Base-by-base conservation (phyloP, 2,888 invertebrate species). In the Parnassius apollo region DNA sequence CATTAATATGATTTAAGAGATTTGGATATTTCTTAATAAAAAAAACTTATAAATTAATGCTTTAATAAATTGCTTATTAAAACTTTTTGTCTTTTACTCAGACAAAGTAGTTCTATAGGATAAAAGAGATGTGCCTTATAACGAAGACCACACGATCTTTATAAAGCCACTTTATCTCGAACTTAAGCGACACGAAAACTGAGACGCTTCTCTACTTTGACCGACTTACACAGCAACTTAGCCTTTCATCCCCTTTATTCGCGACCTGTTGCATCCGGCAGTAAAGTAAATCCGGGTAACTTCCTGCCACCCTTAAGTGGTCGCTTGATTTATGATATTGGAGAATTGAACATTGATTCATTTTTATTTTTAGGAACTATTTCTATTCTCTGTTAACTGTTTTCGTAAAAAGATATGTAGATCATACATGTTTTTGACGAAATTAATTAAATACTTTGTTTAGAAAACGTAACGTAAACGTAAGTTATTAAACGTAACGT, bases 261-360 rank as follows among this genome's bases (percentile, higher is more conserved):
- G 57, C 75, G 85, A 91, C 91, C 86, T 91, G 91, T 91, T 91
- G 91, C 91, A 81, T 86, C 81, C 83, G 82, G 86, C 86, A 79
- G 83, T 89, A 86, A 90, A 89, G 81, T 86, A 83, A 89, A 90
- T 87, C 90, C 82, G 65, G 60, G 68, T 71, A 75, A 75, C 74
- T 76, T 73, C 71, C 69, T 61, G 54, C 66, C 70, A 73, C 72
- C 71, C 74, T 70, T 66, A 70, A 70, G 68, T 63, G 66, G 67
- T 72, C 66, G 64, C 66, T 67, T 71, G 49, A 45, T 50, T 52
- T 59, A 53, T 61, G 57, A 58, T 50, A 56, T 59, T 18, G 59
- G 25, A 42, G 44, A 25, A 56, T 48, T 50, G 35, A 35, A 35
- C 35, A 1, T 35, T 35, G 35, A 35, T 35, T 35, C 3, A 35